Evolutionary conservation across 1,140 invertebrate species (phyloP), one percentile per base, ranked within the genome.

Genomic region (Habropoda laboriosa): DNA sequence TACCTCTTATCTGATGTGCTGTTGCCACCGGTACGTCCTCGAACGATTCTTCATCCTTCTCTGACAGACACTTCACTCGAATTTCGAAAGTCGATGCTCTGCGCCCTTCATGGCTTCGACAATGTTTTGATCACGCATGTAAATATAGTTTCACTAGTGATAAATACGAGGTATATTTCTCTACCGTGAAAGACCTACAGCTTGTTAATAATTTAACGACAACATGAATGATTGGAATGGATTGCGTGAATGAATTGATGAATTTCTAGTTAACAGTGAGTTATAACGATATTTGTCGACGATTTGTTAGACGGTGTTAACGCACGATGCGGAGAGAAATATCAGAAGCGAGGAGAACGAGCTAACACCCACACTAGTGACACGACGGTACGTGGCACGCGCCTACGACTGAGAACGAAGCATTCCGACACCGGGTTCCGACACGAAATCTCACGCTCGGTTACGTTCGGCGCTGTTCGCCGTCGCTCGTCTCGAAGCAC

Each of bases 341-440:
- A 58, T 38, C 16, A 51, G 51, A n/a, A 35, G 27, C 18, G 38
- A 27, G 7, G 40, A 63, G 51, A 71, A 5, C 24, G 66, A 67
- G 4, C 8, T 42, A 64, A 53, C 49, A 24, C 30, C 18, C 27
- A 21, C 47, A n/a, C 18, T 21, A 3, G 4, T 45, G 71, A 79
- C 40, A 42, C 75, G 55, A 45, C 73, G 57, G 67, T 86, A 86
- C 83, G 79, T 87, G 88, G 79, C 87, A 89, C 90, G 89, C 91
- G 90, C 86, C 90, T 87, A 85, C 89, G 89, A 90, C 90, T 90
- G 90, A 68, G 47, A 68, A 71, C 75, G 89, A 86, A 86, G 87
- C 89, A 92, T 92, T 92, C 90, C 91, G 87, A 88, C 86, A 89
- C 88, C 83, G 84, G 76, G 79, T 75, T 78, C 86, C 72, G 64